phyloP scores from a whole-genome alignment of 2,113 vertebrate species.

The Pygoscelis adeliae region DNA sequence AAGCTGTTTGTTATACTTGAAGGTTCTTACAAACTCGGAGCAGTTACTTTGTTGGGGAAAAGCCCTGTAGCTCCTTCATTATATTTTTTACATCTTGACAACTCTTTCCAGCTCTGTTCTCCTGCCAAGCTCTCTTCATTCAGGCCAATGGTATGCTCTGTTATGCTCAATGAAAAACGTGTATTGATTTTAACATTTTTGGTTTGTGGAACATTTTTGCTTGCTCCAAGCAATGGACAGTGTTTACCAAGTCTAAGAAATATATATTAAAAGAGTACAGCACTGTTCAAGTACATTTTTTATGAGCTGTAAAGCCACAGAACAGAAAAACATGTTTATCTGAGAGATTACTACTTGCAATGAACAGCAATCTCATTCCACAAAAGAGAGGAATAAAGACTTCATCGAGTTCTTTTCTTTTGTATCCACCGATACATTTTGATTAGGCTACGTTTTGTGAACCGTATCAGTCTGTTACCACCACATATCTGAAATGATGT shows the following conservation, averaged over 20 bases:
- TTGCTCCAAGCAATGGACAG: background rate
- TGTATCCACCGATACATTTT: background rate
- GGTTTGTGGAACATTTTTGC: slow-evolving; percentile 11
- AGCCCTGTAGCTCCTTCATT: slow-evolving; percentile 56
- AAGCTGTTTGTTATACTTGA: slow-evolving; percentile 37
- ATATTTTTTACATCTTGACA: slow-evolving; percentile 65
- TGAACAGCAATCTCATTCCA: background rate
- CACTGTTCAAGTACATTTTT: background rate
- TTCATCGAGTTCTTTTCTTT: background rate
- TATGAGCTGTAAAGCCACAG: background rate
- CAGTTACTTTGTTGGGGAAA: slow-evolving; percentile 50
- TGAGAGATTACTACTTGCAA: background rate
- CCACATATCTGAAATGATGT: background rate
- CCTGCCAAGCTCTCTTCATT: slow-evolving; percentile 51
- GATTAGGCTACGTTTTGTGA: background rate
- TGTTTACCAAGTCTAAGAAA: slow-evolving; percentile 3
- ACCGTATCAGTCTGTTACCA: background rate
- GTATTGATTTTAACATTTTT: slow-evolving; percentile 48
- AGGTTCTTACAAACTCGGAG: slow-evolving; percentile 33
- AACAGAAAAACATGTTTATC: background rate
- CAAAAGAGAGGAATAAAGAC: slow-evolving; percentile 6
- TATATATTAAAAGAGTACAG: background rate
- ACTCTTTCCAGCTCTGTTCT: slow-evolving; percentile 60
- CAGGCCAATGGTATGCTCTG: background rate
- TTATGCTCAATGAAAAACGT: slow-evolving; percentile 34